phyloP scores from a whole-genome alignment of 2,113 vertebrate genomes.

The Heliornis fulica region DNA sequence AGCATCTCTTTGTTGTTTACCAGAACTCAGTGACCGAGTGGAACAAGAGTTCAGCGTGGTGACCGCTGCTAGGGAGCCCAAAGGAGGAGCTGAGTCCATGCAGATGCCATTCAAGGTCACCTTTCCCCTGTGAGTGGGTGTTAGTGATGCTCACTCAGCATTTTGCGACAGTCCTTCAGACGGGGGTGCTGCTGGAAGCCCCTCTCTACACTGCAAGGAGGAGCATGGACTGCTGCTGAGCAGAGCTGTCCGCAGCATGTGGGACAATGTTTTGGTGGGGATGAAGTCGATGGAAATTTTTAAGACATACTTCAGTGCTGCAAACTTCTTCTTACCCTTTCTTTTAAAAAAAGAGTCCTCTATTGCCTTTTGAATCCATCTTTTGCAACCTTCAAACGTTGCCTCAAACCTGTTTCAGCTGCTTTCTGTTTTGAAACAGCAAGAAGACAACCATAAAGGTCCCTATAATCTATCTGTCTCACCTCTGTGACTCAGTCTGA shows the following conservation, averaged over 20 bases:
- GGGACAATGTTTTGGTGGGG: neutral
- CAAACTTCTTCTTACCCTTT: neutral
- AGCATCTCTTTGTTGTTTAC: neutral
- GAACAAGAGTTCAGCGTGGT: neutral
- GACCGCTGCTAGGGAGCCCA: neutral
- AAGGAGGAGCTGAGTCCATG: neutral
- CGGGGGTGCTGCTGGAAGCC: neutral
- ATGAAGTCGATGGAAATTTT: neutral
- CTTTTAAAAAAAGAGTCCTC: neutral
- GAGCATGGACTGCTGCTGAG: neutral
- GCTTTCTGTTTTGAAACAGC: neutral
- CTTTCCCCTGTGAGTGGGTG: neutral
- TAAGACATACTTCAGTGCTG: rapidly evolving
- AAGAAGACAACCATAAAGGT: neutral
- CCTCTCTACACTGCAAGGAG: neutral
- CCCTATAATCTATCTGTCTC: neutral
- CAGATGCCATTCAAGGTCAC: neutral
- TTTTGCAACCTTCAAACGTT: neutral
- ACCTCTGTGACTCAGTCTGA: neutral
- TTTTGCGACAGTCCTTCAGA: neutral
- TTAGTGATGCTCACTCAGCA: neutral
- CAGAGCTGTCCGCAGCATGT: neutral
- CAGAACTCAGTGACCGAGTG: neutral
- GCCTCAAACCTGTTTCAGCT: neutral
- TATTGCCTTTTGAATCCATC: neutral